Conservation (phyloP, 2,888 invertebrate genomes). For the Alloscopus bannaensis region DNA sequence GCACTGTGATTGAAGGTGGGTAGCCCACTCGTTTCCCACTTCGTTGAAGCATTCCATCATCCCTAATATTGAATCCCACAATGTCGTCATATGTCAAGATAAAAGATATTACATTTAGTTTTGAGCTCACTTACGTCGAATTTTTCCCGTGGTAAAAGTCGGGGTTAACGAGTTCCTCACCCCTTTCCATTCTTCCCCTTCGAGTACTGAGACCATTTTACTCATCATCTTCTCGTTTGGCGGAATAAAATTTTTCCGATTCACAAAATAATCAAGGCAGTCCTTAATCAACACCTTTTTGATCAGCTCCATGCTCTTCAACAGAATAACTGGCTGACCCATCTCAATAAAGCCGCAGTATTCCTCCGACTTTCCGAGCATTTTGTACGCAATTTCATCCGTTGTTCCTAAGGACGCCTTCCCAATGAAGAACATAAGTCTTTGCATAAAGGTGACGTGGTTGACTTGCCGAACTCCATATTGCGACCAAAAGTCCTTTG, state of each 20-base stretch:
- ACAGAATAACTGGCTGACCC: not conserved
- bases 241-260: constrained; percentile 15
- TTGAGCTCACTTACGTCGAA: too few relatives aligned
- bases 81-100: too few relatives aligned
- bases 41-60: constrained; percentile 39
- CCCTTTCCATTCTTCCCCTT: constrained; percentile 54
- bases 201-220: constrained; percentile 21
- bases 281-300: constrained; percentile 55
- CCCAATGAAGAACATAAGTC: too few relatives aligned
- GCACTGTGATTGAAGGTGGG: not conserved
- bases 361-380: constrained; percentile 30
- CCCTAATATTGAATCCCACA: too few relatives aligned
- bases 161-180: constrained; percentile 47
- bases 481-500: too few relatives aligned
- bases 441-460: too few relatives aligned
- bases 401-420: too few relatives aligned
- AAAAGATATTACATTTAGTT: too few relatives aligned
- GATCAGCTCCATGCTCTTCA: constrained; percentile 52
- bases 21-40: constrained; percentile 19
- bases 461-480: too few relatives aligned
- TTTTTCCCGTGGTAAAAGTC: constrained; percentile 59
- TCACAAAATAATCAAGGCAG: constrained; percentile 53
- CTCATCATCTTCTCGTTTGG: not conserved
- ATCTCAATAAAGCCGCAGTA: constrained; percentile 38
- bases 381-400: constrained; percentile 17